Evolutionary conservation across 2,797 vertebrate species (phyloP).

Genomic region (Arnoldichthys spilopterus): DNA sequence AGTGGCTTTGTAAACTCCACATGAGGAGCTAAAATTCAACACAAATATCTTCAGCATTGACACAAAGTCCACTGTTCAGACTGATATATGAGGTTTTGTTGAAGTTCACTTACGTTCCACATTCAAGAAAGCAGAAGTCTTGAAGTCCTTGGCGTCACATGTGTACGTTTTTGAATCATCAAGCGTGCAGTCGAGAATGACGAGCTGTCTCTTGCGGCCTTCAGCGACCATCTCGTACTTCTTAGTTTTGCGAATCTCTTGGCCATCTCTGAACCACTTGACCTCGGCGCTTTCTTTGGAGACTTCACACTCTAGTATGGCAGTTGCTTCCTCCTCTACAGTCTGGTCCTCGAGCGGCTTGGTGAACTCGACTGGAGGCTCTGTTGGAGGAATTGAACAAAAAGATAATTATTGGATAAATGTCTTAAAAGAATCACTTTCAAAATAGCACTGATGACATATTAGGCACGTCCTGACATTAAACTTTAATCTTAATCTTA

Average conservation of each 20-base stretch:
- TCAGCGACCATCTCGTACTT: conserved; percentile 88
- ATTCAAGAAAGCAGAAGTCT: conserved; percentile 94
- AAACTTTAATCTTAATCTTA: too few relatives aligned
- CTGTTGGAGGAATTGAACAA: too few relatives aligned
- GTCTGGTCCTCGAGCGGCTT: conserved; percentile 96
- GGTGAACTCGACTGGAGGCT: conserved; percentile 92
- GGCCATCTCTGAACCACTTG: conserved; percentile 91
- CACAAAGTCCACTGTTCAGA: too few relatives aligned
- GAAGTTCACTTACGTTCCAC: conserved; percentile 87
- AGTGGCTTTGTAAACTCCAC: conserved; percentile 92
- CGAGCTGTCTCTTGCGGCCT: conserved; percentile 86
- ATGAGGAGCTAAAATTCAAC: conserved; percentile 89
- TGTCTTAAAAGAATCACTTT: too few relatives aligned
- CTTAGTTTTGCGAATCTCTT: conserved; percentile 94
- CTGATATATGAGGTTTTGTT: too few relatives aligned
- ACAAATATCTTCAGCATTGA: too few relatives aligned
- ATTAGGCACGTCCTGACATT: too few relatives aligned
- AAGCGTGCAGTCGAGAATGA: conserved; percentile 85
- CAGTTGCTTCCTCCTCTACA: conserved; percentile 94
- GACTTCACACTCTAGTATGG: conserved; percentile 91
- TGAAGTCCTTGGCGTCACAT: conserved; percentile 93
- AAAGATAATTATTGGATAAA: too few relatives aligned
- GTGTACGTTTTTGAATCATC: conserved; percentile 93
- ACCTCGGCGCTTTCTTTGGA: conserved; percentile 93
- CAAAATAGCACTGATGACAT: too few relatives aligned